phyloP scores from a whole-genome alignment of 2,797 vertebrate species.

The Cossypha niveicapilla region DNA sequence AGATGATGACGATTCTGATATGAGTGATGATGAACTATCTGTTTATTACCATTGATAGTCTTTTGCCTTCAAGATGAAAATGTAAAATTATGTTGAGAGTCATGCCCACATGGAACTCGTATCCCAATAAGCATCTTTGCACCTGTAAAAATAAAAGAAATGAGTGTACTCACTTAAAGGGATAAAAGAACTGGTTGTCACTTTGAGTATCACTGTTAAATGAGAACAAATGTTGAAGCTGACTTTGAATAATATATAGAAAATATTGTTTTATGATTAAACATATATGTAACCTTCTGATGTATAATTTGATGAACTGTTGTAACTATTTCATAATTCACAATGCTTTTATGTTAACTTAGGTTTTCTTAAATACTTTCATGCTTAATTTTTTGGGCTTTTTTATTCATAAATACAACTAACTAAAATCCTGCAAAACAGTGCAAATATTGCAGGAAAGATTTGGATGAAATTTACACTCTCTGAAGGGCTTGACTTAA shows the following conservation, averaged over 20 bases:
- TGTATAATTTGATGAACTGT: constrained; percentile 54
- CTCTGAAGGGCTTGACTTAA: background rate
- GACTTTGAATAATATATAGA: constrained; percentile 50
- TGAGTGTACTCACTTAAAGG: constrained; percentile 24
- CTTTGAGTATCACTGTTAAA: constrained; percentile 40
- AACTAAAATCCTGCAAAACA: background rate
- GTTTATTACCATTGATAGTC: constrained; percentile 59
- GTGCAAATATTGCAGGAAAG: background rate
- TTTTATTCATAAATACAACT: background rate
- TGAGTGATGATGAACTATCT: constrained; percentile 89
- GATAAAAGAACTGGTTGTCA: background rate
- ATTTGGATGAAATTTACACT: background rate
- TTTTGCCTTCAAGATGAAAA: background rate
- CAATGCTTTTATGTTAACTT: constrained; percentile 35
- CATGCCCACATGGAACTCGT: background rate
- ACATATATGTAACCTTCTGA: constrained; percentile 42
- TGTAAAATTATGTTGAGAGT: background rate
- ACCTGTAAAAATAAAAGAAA: constrained; percentile 58
- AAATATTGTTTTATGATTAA: constrained; percentile 39
- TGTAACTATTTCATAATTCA: constrained; percentile 42
- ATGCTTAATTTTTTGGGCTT: background rate
- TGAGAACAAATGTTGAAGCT: constrained; percentile 32
- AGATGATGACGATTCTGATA: constrained; percentile 92
- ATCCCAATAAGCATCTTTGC: constrained; percentile 36
- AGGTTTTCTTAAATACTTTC: constrained; percentile 41